Evolutionary conservation across 2,113 vertebrate genomes (phyloP).

Genomic region (Siniperca knerii): DNA sequence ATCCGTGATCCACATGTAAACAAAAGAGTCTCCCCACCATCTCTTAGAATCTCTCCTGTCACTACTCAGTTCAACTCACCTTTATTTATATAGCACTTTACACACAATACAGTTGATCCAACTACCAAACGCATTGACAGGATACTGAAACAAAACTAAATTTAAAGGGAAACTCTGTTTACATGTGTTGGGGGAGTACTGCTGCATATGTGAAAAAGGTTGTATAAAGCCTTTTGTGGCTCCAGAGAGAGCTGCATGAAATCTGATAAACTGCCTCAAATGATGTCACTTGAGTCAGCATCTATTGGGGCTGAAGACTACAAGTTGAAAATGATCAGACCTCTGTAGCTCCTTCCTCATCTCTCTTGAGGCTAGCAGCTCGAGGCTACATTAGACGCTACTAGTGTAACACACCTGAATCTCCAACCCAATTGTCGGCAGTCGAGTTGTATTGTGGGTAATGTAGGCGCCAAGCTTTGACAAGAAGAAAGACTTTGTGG

Average conservation of each 20-base stretch:
- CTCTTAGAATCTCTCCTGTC: background rate
- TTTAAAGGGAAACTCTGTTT: background rate
- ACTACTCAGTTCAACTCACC: background rate
- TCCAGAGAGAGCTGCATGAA: background rate
- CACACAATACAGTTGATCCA: background rate
- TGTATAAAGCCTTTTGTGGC: too few species aligned
- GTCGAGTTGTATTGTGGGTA: background rate
- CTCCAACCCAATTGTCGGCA: background rate
- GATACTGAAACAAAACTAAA: background rate
- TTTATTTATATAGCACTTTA: background rate
- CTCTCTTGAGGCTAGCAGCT: background rate
- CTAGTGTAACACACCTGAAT: background rate
- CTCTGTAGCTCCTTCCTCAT: background rate
- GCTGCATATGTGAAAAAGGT: too few species aligned
- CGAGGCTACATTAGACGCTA: background rate
- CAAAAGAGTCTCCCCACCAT: background rate
- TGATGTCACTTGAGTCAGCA: background rate
- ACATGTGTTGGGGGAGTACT: background rate
- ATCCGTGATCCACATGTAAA: constrained; percentile 7
- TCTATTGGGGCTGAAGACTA: background rate
- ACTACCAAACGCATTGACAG: background rate
- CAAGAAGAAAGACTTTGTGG: background rate
- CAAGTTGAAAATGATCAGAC: background rate
- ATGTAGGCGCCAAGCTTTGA: background rate
- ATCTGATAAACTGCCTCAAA: background rate